Evolutionary conservation across 2,888 invertebrate species (phyloP), one percentile per base, ranked within the genome.

Genomic region (Cosmopolites sordidus): DNA sequence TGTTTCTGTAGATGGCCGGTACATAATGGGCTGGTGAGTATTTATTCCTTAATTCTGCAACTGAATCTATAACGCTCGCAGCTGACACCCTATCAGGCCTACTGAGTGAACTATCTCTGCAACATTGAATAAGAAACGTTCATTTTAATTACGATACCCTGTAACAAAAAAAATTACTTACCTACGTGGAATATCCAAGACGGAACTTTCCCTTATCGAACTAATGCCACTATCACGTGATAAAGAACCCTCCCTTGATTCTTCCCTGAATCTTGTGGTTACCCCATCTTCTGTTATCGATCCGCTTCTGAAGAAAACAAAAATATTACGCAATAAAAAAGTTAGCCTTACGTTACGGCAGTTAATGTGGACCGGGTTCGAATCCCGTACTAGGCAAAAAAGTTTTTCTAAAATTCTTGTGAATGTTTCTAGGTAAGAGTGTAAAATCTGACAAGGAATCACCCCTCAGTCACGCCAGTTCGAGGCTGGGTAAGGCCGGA

Each of bases 11-110:
- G 50, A 71, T 67, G 41, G 73, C 69, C 56, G 88, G 87, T 66
- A 84, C 81, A 72, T 89, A 88, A 69, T 84, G 83, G 37, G 83
- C 79, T 43, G 87, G 86, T 33, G 87, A 87, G 68, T 89, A 89
- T 72, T 86, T 87, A 66, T 83, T 84, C 68, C 84, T 83, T 58
- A 87, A 73, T 58, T 88, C 87, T 27, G 86, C 82, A 1, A 76
- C 72, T 1, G 74, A 73, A 29, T 75, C 73, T 16, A 70, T 65
- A 14, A 73, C 68, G 55, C 65, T 68, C 9, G 69, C 53, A 0
- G 69, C 63, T 17, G 64, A 65, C 38, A 63, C 55, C 52, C 64
- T 61, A 39, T 61, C 65, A 47, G 54, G 63, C 54, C 58, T 64
- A 22, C 65, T 60, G 5, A 69, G 51, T 1, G 72, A 73, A 78